Base-by-base conservation (phyloP, 2,797 vertebrate genomes). In the Manis pentadactyla region DNA sequence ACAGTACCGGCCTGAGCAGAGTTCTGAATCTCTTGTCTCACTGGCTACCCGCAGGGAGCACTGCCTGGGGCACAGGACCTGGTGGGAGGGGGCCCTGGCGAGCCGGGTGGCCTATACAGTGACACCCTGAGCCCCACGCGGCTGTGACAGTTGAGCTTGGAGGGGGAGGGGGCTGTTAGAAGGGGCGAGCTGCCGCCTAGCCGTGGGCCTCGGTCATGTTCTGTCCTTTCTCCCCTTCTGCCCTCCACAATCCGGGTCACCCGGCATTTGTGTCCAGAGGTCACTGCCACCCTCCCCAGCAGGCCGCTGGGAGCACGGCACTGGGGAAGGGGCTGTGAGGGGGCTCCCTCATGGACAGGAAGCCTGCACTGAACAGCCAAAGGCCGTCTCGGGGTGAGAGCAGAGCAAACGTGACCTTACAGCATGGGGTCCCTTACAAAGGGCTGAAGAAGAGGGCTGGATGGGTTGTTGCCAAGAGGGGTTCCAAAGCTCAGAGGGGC, bases 391-490 rank as follows among this genome's bases (percentile, higher is more conserved):
- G 3, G 18, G 51, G 42, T 12, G 4, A 10, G 17, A 10, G 51
- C 63, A 11, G n/a, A 27, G 37, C 77, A 7, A 17, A 18, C 0
- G 0, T 3, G 78, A 15, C 4, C 3, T 23, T 5, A 5, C 1
- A 19, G 66, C 0, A 5, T 2, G 1, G 46, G 19, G 31, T 31
- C 29, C 74, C 5, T 0, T 4, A 7, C 12, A 1, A 8, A 15
- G 31, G 27, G 7, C 46, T 3, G 5, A 2, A 12, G n/a, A 42
- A 15, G 23, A 18, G 15, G 46, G 0, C 2, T 7, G 61, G 39
- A 3, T 0, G 2, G 55, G 6, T 51, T 9, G 0, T 12, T 11
- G 29, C 34, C 0, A 4, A 7, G 2, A 4, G n/a, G 15, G 19
- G 13, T 13, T 25, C 9, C 18, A 61, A n/a, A 61, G 53, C 53